These are phyloP conservation scores for Salvelinus alpinus DNA, from an alignment of 2,113 vertebrate species.

Conservation along the genomic window DNA sequence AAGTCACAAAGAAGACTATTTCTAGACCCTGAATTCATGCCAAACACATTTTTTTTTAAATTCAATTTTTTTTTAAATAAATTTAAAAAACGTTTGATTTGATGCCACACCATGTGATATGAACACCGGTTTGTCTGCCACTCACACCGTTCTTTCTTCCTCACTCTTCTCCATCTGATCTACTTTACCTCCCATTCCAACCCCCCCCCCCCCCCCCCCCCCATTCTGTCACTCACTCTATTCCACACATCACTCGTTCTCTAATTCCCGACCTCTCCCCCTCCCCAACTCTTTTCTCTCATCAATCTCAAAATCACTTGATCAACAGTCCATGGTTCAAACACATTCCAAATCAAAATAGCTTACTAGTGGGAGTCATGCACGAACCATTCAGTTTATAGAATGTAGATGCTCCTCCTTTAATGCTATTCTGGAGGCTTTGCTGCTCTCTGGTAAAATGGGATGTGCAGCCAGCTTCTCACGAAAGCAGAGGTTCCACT, in stretches of 20 bases:
- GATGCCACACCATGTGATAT: neutral
- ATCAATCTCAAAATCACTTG: neutral
- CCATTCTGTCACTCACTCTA: too few relatives aligned
- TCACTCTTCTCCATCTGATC: neutral
- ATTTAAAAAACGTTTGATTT: neutral
- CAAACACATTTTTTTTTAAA: neutral
- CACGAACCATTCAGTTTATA: neutral
- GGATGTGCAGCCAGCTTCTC: conserved; percentile 31
- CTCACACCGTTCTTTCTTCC: neutral
- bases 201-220: neutral
- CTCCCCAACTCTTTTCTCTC: neutral
- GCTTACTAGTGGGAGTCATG: conserved; percentile 1
- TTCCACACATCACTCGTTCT: neutral
- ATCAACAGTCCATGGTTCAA: neutral
- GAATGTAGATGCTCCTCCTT: neutral
- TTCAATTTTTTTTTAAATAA: too few relatives aligned
- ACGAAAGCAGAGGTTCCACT: conserved; percentile 12
- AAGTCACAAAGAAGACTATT: conserved; percentile 5
- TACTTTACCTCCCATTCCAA: neutral
- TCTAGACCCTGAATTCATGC: neutral
- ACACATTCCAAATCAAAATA: conserved; percentile 5
- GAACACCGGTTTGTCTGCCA: neutral
- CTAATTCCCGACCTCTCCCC: neutral
- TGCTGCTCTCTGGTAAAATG: conserved; percentile 22
- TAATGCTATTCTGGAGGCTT: conserved; percentile 24